Conservation (phyloP, 2,797 vertebrate species). For the Eidolon dupreanum region DNA sequence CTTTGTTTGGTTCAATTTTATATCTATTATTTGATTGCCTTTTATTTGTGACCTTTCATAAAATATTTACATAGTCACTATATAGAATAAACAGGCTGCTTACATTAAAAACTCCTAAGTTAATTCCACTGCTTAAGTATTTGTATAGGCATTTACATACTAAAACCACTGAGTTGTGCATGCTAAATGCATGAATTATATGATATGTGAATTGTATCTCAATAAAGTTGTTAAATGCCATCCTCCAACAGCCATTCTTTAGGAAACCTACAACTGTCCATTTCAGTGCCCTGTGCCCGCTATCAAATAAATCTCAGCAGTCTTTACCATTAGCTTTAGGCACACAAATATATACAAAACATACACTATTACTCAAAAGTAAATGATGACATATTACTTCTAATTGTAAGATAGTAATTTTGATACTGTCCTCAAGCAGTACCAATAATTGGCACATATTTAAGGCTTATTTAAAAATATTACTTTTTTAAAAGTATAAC, state of each 20-base stretch:
- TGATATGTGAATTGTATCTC: neutral
- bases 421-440: conserved; percentile 19
- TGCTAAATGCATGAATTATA: neutral
- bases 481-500: conserved; percentile 42
- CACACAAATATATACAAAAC: neutral
- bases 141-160: neutral
- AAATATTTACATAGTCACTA: neutral
- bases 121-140: neutral
- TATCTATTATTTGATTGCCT: neutral
- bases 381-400: neutral
- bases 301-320: neutral
- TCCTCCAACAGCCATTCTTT: neutral
- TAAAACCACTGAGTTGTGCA: neutral
- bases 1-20: too few relatives aligned
- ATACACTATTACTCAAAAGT: neutral
- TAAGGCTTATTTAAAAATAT: conserved; percentile 11
- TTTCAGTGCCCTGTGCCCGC: neutral
- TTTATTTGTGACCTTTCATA: neutral
- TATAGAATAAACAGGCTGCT: neutral
- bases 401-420: neutral
- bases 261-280: neutral
- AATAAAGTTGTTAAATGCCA: neutral
- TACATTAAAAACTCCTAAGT: neutral
- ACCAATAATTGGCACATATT: neutral
- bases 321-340: neutral